Conservation (phyloP, 2,113 vertebrate species). For the Bagarius yarrelli region DNA sequence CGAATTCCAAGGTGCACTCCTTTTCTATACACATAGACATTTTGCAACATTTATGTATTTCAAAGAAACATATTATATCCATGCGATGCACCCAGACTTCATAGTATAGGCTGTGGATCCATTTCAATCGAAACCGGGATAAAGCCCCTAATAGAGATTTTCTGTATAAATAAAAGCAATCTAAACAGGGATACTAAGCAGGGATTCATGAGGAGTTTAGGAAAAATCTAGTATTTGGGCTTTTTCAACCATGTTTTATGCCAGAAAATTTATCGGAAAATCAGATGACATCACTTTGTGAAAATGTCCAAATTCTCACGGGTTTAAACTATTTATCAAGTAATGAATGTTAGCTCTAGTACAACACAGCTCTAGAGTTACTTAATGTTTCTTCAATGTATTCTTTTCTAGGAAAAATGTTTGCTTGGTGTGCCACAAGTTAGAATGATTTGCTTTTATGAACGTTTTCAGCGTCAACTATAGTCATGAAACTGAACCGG, state of each 20-base stretch:
- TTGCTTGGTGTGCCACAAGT: not conserved
- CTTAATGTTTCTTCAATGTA: constrained; percentile 43
- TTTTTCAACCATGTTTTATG: not conserved
- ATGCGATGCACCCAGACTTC: not conserved
- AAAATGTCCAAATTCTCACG: not conserved
- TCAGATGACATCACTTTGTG: not conserved
- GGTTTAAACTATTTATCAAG: not conserved
- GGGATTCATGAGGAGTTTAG: constrained; percentile 2
- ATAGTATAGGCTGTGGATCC: not conserved
- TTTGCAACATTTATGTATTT: not conserved
- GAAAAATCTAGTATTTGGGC: constrained; percentile 21
- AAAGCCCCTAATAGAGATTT: not conserved
- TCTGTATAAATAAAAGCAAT: constrained; percentile 33
- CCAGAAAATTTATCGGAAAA: not conserved
- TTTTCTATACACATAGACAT: not conserved
- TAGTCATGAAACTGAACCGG: constrained; percentile 5
- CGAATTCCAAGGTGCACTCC: not conserved
- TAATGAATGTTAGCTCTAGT: constrained; percentile 34
- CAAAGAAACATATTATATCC: not conserved
- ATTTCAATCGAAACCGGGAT: not conserved
- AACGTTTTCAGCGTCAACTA: constrained; percentile 9
- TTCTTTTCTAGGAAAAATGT: constrained; percentile 38
- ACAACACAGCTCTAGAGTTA: constrained; percentile 50
- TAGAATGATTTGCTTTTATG: constrained; percentile 31
- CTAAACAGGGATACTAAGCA: not conserved